phyloP scores from a whole-genome alignment of 2,888 invertebrate genomes.

The Scelioninae gen. 1 region DNA sequence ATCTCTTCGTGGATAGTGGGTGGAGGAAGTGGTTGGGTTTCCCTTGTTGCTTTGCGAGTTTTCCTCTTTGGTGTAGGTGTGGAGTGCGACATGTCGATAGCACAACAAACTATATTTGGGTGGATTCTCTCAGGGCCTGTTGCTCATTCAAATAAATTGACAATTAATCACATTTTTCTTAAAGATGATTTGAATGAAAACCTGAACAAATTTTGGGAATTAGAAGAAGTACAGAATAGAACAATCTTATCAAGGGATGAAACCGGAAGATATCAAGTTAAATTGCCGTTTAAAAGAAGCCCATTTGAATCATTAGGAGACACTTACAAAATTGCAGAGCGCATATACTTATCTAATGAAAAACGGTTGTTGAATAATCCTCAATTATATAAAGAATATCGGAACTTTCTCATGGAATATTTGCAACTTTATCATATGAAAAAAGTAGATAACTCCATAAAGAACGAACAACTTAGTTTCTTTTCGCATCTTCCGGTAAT shows the following conservation, averaged over 20 bases:
- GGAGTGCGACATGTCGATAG: not conserved
- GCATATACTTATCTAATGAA: not conserved
- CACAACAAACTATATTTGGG: not conserved
- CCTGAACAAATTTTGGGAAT: not conserved
- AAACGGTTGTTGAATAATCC: not conserved
- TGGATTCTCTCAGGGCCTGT: not conserved
- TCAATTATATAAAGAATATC: not conserved
- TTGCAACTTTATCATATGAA: not conserved
- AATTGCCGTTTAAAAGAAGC: not conserved
- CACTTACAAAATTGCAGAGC: not conserved
- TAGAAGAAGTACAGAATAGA: not conserved
- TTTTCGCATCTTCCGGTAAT: slow-evolving; percentile 55
- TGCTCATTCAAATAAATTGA: not conserved
- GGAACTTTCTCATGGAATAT: not conserved
- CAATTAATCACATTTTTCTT: not conserved
- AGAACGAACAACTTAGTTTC: not conserved
- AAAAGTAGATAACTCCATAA: not conserved
- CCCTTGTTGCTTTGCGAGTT: too few species aligned
- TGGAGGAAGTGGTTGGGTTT: too few species aligned
- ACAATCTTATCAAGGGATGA: not conserved
- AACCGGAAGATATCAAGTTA: slow-evolving; percentile 2
- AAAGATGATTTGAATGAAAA: not conserved
- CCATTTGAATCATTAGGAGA: not conserved
- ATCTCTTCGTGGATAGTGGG: too few species aligned
- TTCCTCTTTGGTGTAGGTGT: not conserved